phyloP scores from a whole-genome alignment of 2,888 invertebrate genomes.

The Stenchaetothrips biformis region DNA sequence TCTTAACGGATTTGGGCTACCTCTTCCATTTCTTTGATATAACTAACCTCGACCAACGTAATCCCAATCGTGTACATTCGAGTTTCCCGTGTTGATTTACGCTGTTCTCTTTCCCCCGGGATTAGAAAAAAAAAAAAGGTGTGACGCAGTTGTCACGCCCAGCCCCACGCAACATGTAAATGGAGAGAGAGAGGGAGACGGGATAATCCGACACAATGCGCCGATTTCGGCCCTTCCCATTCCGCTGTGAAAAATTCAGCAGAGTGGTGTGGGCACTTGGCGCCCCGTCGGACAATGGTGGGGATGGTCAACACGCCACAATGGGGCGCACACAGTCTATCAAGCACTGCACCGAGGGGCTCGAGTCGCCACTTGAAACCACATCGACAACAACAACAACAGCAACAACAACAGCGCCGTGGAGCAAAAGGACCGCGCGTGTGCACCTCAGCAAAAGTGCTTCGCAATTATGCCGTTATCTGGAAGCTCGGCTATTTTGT shows the following conservation, averaged over 20 bases:
- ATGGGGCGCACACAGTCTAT: background rate
- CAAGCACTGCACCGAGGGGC: background rate
- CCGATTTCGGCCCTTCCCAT: background rate
- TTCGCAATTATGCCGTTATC: conserved; percentile 9
- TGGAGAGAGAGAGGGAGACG: background rate
- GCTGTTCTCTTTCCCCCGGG: no score
- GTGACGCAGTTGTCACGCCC: no score
- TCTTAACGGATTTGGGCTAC: no score
- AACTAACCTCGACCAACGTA: no score
- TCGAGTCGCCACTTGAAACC: background rate
- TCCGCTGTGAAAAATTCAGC: background rate
- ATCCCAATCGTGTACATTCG: no score
- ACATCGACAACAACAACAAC: no score
- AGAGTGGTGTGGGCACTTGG: background rate
- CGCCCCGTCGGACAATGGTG: background rate
- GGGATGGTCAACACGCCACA: background rate
- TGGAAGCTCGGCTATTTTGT: conserved; percentile 3
- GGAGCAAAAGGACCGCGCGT: background rate
- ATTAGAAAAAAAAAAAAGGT: no score
- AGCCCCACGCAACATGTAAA: background rate
- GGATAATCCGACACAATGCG: background rate
- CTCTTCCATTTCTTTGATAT: no score
- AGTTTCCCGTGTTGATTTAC: no score
- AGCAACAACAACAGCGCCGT: background rate
- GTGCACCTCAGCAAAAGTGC: background rate